Base-by-base conservation (phyloP, 2,113 vertebrate genomes). In the Numenius arquata region DNA sequence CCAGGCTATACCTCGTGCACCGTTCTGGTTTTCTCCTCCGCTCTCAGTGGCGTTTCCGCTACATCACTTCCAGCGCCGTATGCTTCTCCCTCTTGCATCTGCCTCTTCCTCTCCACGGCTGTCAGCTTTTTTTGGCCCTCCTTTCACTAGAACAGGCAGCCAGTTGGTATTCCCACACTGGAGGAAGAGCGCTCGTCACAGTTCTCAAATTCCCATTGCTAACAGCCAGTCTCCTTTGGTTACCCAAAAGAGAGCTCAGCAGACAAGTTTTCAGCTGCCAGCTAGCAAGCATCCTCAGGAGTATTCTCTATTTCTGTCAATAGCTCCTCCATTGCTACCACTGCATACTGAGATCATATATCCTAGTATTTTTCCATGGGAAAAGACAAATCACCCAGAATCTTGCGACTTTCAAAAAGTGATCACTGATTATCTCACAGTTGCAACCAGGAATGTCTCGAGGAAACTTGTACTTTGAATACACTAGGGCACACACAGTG, bases 201-300 rank as follows among this genome's bases (percentile, higher is more conserved):
- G 53, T 82, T 75, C 74, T 94, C 12, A 16, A 76, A 89, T 96
- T 95, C 78, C 83, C 78, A 55, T 22, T 53, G 58, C 67, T 88
- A 82, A 52, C 66, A 92, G 89, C 32, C 82, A 73, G 38, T 67
- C 85, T 97, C 65, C 93, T 95, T 74, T 4, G 1, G 36, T 90
- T 96, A 91, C 95, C 71, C 83, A 89, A 85, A 87, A 79, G 79
- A 47, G 74, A 95, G 67, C 52, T 95, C 88, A 93, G 91, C 73
- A 93, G 96, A 89, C 80, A 83, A 75, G 34, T 70, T 85, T 95
- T 92, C 77, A 88, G 66, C 77, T 89, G 83, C 62, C 91, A 88
- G 84, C 89, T 78, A 67, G 47, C 58, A 87, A 85, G 73, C 61
- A n/a, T 38, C 89, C 85, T 93, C 85, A 26, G 52, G 89, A 90